Conservation (phyloP, 1,140 invertebrate genomes). For the Zaprionus vittiger region DNA sequence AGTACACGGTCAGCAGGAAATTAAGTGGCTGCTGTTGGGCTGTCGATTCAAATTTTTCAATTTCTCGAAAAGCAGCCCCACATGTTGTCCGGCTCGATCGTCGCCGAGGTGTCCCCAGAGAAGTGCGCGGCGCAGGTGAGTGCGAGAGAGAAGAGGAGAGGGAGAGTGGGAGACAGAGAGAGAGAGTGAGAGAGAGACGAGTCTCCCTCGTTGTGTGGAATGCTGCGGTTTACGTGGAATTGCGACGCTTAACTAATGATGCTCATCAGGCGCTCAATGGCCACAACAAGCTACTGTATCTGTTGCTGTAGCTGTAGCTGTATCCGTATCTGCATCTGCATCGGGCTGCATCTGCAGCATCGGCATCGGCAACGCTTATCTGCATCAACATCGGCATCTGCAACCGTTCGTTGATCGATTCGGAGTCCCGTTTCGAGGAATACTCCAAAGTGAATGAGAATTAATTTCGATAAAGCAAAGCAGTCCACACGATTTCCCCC, state of each 20-base stretch:
- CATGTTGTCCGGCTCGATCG: constrained; percentile 62
- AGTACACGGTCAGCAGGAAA: constrained; percentile 67
- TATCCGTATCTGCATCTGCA: constrained; percentile 26
- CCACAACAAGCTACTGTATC: constrained; percentile 71
- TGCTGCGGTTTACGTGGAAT: constrained; percentile 76
- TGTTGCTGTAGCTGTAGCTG: constrained; percentile 23
- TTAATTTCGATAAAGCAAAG: constrained; percentile 36
- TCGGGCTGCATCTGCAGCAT: constrained; percentile 22
- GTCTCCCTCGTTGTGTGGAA: constrained; percentile 4
- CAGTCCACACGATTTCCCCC: constrained; percentile 6
- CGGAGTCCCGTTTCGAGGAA: constrained; percentile 9
- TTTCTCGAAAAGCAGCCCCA: constrained; percentile 49
- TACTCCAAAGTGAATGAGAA: constrained; percentile 12
- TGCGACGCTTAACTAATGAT: constrained; percentile 83
- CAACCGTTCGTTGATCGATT: constrained; percentile 3
- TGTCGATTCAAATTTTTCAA: constrained; percentile 78
- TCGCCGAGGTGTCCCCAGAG: constrained; percentile 66
- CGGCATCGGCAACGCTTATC: neutral
- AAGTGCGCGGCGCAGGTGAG: constrained; percentile 63
- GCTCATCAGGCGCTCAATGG: constrained; percentile 74
- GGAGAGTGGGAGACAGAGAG: too few species aligned
- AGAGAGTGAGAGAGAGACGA: too few species aligned
- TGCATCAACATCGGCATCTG: neutral
- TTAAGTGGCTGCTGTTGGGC: constrained; percentile 58
- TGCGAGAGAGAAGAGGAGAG: neutral